These are phyloP conservation scores for Lagopus muta DNA, from an alignment of 2,113 vertebrate genomes.

Conservation along the genomic window DNA sequence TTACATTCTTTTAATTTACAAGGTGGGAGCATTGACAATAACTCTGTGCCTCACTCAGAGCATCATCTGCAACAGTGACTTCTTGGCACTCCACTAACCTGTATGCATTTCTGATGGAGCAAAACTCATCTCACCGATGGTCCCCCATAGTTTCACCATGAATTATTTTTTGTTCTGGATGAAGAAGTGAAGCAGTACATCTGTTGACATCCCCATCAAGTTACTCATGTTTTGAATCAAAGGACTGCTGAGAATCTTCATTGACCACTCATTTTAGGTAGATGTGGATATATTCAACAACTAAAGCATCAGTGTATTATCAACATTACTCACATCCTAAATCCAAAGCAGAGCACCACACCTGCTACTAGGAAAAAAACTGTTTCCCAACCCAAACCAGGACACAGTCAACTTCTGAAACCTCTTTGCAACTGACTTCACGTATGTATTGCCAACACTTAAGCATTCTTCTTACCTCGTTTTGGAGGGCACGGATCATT, in stretches of 20 bases:
- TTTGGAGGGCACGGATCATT: constrained; percentile 97
- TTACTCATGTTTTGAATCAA: not conserved
- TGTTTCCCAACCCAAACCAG: not conserved
- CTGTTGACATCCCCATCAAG: not conserved
- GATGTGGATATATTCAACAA: not conserved
- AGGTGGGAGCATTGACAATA: not conserved
- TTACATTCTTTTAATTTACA: not conserved
- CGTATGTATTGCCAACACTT: not conserved
- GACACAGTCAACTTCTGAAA: not conserved
- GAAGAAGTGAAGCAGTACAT: not conserved
- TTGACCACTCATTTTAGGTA: not conserved
- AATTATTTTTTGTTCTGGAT: not conserved
- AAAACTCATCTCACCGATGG: not conserved
- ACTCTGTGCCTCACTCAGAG: not conserved
- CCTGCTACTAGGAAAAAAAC: not conserved
- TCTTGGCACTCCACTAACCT: too few relatives aligned
- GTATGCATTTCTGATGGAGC: not conserved
- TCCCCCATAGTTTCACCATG: not conserved
- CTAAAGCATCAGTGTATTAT: not conserved
- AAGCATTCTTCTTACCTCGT: constrained; percentile 85
- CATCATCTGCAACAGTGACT: not conserved
- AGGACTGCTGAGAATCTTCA: not conserved
- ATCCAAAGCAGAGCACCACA: not conserved
- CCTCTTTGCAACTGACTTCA: not conserved
- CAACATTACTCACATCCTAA: not conserved